Base-by-base conservation (phyloP, 2,113 vertebrate species). In the Nycticryphes semicollaris region DNA sequence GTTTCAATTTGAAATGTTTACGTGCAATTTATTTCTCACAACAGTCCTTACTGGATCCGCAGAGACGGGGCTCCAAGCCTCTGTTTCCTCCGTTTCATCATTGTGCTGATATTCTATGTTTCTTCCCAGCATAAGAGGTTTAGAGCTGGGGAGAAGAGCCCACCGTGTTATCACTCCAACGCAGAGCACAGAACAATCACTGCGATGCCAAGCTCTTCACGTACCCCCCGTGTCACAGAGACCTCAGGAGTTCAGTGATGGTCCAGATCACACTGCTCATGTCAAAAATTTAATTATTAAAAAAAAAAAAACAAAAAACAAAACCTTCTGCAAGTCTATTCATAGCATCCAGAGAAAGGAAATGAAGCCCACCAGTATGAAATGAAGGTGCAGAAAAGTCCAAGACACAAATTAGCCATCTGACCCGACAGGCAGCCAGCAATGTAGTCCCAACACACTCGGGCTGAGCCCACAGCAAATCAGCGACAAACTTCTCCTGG, bases 71-170 rank as follows among this genome's bases (percentile, higher is more conserved):
- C 98, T 98, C 99, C 99, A 63, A 98, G 97, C 96, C 98, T 97
- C 94, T 99, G 98, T 96, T 98, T 98, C 97, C 99, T 99, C 97
- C 98, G 98, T 98, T 99, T 99, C 98, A 99, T 99, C 97, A 98
- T 98, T 97, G 94, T 97, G 96, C 90, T 93, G 97, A 79, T 94
- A 87, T 70, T 84, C 92, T 90, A 69, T 33, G 85, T 75, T 89
- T 91, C 96, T 83, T 86, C 84, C 96, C 87, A 95, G 86, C 87
- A 1, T 90, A 84, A 89, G 88, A 92, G 87, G 93, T 93, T 97
- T 88, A 96, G 75, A 75, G 89, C 74, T 1, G 6, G 87, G 80
- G 62, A 87, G 66, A 67, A 88, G 88, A 87, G 86, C 84, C 66
- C 83, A 43, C 76, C 22, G 74, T 89, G 74, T 89, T 96, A 96